Evolutionary conservation across 2,888 invertebrate species (phyloP), one percentile per base, ranked within the genome.

Genomic region (Crioceris asparagi): DNA sequence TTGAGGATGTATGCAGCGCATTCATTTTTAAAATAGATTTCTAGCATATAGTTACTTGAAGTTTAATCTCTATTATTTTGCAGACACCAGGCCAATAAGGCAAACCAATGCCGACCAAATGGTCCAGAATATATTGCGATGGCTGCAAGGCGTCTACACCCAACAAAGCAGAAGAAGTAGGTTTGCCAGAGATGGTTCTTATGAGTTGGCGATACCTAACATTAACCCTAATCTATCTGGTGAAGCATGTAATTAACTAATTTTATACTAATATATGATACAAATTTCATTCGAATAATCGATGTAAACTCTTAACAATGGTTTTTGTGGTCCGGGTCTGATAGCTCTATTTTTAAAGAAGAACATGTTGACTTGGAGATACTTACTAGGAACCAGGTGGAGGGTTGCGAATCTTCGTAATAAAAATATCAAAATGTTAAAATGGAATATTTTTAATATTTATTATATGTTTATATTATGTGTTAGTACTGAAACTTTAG

Each of bases 41-140:
- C 6, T 25, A 11, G 25, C 25, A 25, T 25, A n/a, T n/a, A n/a
- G n/a, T n/a, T n/a, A n/a, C n/a, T n/a, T n/a, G n/a, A n/a, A n/a
- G n/a, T n/a, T n/a, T n/a, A n/a, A n/a, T n/a, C n/a, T n/a, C n/a
- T n/a, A n/a, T 12, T 25, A 4, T 7, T 3, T 27, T 27, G 5
- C 27, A 27, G 27, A 27, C 27, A 27, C 6, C 27, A 32, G 39
- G 12, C 17, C 32, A 4, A 8, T 21, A 8, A 34, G 40, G 12
- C 71, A 70, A 51, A 66, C 68, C 17, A 74, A 71, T 46, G 73
- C 77, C 35, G 82, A 82, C 55, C 75, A 78, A 57, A 80, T 81
- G 75, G 80, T 82, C 38, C 73, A 75, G 60, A 78, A 81, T 56
- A 75, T 83, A 48, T 71, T 83, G 40, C 76, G 78, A 48, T 83